These are phyloP conservation scores for Hipposideros larvatus DNA, from an alignment of 2,797 vertebrate species.

Conservation along the genomic window DNA sequence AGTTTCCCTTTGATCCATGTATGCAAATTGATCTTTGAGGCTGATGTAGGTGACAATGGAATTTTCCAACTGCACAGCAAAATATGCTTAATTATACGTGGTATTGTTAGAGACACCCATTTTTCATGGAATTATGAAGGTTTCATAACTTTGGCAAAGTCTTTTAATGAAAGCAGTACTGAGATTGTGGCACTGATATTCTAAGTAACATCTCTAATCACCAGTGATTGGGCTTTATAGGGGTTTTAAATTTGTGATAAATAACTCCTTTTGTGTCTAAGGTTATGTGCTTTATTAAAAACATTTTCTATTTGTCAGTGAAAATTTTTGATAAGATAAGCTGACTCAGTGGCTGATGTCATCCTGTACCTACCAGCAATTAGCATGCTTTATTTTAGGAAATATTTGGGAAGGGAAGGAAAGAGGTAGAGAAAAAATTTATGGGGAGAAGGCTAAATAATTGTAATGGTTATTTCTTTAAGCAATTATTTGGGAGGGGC, in stretches of 20 bases:
- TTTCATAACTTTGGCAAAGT: slow-evolving; percentile 74
- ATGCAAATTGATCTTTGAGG: slow-evolving; percentile 74
- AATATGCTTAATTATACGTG: slow-evolving; percentile 77
- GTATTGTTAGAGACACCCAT: slow-evolving; percentile 71
- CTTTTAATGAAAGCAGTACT: slow-evolving; percentile 71
- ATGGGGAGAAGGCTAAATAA: slow-evolving; percentile 9
- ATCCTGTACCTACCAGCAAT: slow-evolving; percentile 5
- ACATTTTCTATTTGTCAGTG: slow-evolving; percentile 63
- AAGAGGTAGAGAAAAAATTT: slow-evolving; percentile 34
- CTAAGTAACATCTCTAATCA: slow-evolving; percentile 64
- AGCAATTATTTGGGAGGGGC: slow-evolving; percentile 41
- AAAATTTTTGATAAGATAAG: slow-evolving; percentile 57
- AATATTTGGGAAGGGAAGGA: slow-evolving; percentile 26
- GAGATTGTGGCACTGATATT: slow-evolving; percentile 65
- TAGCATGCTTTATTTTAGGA: slow-evolving; percentile 62
- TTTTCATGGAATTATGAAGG: slow-evolving; percentile 77
- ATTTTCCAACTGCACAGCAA: slow-evolving; percentile 74
- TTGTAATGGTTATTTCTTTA: neutral
- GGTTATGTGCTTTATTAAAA: slow-evolving; percentile 76
- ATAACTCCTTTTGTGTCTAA: slow-evolving; percentile 60
- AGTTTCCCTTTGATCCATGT: slow-evolving; percentile 61
- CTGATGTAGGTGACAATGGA: slow-evolving; percentile 66
- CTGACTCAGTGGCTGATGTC: slow-evolving; percentile 36
- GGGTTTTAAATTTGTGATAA: slow-evolving; percentile 71
- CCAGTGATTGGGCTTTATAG: slow-evolving; percentile 37